These are phyloP conservation scores for Actinia tenebrosa DNA, from an alignment of 64 coral and sea anemone genomes.

Conservation along the genomic window DNA sequence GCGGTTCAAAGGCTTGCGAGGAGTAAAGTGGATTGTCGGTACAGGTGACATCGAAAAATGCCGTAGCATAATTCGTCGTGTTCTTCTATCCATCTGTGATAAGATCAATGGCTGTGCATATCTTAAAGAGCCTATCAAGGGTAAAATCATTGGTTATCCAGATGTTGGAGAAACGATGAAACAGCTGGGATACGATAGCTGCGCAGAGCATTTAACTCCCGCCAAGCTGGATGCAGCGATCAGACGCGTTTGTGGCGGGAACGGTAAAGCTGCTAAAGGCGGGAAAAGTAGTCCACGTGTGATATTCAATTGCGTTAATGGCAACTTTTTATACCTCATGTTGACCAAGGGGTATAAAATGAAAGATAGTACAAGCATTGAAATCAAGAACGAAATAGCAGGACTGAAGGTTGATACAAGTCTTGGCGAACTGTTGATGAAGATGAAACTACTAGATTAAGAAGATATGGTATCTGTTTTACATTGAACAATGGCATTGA, in stretches of 20 bases:
- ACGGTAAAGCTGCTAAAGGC: not conserved
- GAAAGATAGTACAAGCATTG: not conserved
- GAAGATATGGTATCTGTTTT: not conserved
- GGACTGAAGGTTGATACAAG: not conserved
- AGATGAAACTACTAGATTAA: not conserved
- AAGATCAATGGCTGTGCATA: slow-evolving; percentile 1
- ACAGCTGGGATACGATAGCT: not conserved
- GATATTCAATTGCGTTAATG: not conserved
- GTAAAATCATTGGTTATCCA: not conserved
- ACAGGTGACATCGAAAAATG: slow-evolving; percentile 15
- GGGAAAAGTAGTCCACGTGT: not conserved
- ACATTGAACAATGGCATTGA: no score
- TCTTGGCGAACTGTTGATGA: not conserved
- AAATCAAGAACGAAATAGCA: not conserved
- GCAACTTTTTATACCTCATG: slow-evolving; percentile 9
- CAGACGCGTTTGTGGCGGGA: slow-evolving; percentile 1
- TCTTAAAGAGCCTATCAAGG: not conserved
- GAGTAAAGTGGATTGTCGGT: slow-evolving; percentile 19
- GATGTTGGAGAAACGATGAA: slow-evolving; percentile 14
- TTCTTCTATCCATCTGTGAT: not conserved
- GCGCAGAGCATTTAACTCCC: not conserved
- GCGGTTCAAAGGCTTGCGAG: not conserved
- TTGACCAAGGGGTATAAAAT: slow-evolving; percentile 3
- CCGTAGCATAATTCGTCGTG: not conserved
- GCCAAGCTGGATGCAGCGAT: not conserved